Evolutionary conservation across 2,113 vertebrate genomes (phyloP), one percentile per base, ranked within the genome.

Genomic region (Elephantulus edwardii): DNA sequence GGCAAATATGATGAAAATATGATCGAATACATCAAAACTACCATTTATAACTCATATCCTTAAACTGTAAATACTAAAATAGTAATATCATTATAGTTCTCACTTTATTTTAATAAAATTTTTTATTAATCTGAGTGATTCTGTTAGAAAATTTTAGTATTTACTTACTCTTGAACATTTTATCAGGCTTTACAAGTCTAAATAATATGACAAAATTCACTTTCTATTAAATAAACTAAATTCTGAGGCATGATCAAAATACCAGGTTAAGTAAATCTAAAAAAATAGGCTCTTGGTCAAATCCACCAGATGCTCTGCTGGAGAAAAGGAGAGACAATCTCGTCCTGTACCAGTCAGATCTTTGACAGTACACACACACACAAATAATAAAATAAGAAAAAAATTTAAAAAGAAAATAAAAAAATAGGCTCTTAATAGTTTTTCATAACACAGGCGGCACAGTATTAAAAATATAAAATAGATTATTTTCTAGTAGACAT

Each of bases 161-260:
- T 89, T 76, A 77, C 28, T 86, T 79, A 66, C 19, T 52, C 33
- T 64, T 58, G 6, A 40, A 33, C 12, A 58, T 54, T 86, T 92
- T 90, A 74, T 79, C 80, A 7, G 68, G 44, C 7, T 74, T 93
- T 68, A 76, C 80, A 86, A 86, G 28, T 56, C 33, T 72, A 86
- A 80, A 26, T 5, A 4, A 84, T 52, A 81, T 11, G 28, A 20
- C 74, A 28, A 91, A 84, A 94, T 62, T 89, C 24, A 84, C 8
- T 40, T 91, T 93, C 44, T 44, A 75, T 42, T 85, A 87, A 91
- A 79, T 48, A 88, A 79, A 70, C 8, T 88, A 85, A 89, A 85
- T 56, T 89, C 20, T 38, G 8, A 86, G 38, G 71, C 90, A 5
- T 62, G 35, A 87, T n/a, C 78, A 77, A 28, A 91, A 48, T 72